Evolutionary conservation across 2,113 vertebrate species (phyloP).

Genomic region (Cavia porcellus): DNA sequence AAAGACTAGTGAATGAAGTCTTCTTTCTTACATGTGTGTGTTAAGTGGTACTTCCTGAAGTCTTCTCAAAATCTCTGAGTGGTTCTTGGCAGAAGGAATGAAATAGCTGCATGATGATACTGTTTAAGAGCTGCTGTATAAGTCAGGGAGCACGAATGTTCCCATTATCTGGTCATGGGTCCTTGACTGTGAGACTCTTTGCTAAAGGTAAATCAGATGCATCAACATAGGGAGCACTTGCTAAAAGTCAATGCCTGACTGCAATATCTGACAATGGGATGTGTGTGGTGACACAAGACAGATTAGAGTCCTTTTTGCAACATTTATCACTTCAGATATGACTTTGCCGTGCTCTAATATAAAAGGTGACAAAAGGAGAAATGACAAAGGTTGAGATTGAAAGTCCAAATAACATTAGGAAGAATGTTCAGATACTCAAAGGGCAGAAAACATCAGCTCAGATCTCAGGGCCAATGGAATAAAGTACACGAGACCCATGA

Average conservation of each 20-base stretch:
- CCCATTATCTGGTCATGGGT: constrained; percentile 77
- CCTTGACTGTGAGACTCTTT: constrained; percentile 42
- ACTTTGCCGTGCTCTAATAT: neutral
- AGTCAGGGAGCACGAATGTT: constrained; percentile 64
- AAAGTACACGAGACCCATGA: neutral
- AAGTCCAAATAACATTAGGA: neutral
- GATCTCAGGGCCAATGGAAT: neutral
- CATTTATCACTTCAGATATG: constrained; percentile 43
- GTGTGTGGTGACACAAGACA: constrained; percentile 51
- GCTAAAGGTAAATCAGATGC: constrained; percentile 71
- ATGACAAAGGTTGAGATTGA: neutral
- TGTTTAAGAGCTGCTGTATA: constrained; percentile 68
- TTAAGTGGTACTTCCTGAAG: neutral
- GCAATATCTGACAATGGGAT: constrained; percentile 29
- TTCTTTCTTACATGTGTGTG: neutral
- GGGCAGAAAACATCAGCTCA: neutral
- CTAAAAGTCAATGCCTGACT: constrained; percentile 69
- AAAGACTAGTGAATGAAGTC: neutral
- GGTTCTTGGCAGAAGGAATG: constrained; percentile 59
- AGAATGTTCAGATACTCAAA: neutral
- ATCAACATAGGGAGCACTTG: constrained; percentile 44
- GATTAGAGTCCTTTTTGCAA: constrained; percentile 43
- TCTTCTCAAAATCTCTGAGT: constrained; percentile 23
- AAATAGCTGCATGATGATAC: constrained; percentile 51
- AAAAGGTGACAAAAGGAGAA: constrained; percentile 39